Evolutionary conservation across 2,113 vertebrate genomes (phyloP).

Genomic region (Emydura subglobosa): DNA sequence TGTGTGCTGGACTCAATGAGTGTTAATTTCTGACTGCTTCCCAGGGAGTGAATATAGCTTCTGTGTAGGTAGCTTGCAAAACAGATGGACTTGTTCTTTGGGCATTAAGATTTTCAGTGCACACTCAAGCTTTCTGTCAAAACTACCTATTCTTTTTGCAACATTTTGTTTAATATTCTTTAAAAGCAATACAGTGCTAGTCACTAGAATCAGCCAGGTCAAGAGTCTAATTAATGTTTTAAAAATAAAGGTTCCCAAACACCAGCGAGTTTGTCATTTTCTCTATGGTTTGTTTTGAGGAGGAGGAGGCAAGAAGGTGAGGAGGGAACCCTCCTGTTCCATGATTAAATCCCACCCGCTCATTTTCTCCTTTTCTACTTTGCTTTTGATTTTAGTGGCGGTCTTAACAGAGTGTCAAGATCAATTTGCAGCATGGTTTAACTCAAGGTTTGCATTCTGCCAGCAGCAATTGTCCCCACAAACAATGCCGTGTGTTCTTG

Average conservation of each 20-base stretch:
- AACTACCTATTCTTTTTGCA: conserved; percentile 56
- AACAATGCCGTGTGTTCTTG: conserved; percentile 90
- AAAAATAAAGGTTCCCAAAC: conserved; percentile 91
- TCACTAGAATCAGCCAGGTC: conserved; percentile 85
- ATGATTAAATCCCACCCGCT: conserved; percentile 85
- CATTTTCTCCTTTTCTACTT: conserved; percentile 89
- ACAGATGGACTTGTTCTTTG: conserved; percentile 47
- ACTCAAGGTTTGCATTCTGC: conserved; percentile 88
- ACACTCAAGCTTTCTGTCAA: conserved; percentile 53
- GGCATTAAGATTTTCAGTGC: conserved; percentile 63
- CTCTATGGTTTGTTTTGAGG: conserved; percentile 81
- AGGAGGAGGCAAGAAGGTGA: conserved; percentile 81
- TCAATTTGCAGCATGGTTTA: conserved; percentile 92
- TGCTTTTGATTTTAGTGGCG: conserved; percentile 88
- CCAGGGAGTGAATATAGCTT: conserved; percentile 41
- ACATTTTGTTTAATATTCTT: conserved; percentile 72
- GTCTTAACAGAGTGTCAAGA: conserved; percentile 89
- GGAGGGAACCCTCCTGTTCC: conserved; percentile 85
- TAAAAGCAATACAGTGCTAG: conserved; percentile 75
- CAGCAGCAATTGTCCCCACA: conserved; percentile 84
- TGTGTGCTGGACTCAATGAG: not conserved
- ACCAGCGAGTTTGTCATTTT: conserved; percentile 83
- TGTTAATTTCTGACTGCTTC: conserved; percentile 69
- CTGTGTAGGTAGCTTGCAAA: conserved; percentile 58
- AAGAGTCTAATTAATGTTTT: conserved; percentile 90